Base-by-base conservation (phyloP, 1,140 invertebrate genomes). In the Orchesella cincta region DNA sequence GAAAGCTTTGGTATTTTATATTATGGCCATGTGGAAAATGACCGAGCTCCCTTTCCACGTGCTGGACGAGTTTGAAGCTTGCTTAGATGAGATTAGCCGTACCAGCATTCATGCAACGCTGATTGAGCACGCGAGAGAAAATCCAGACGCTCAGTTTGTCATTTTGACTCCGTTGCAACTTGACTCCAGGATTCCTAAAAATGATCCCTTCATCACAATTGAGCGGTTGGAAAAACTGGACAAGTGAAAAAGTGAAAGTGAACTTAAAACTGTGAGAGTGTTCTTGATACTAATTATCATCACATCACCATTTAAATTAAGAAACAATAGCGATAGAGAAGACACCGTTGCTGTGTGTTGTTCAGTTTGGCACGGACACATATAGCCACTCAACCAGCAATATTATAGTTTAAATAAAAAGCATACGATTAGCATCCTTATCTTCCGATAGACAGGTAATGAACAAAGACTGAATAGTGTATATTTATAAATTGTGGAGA, bases 21-120 rank as follows among this genome's bases (percentile, higher is more conserved):
- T 67, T 14, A 67, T 67, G 62, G 26, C 62, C 2, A 67, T 67
- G 62, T 67, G 62, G 62, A 33, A 67, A 67, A 67, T 31, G 14
- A 67, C 31, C 3, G 62, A 67, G 8, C 2, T 33, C 8, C 62
- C 62, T 2, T 67, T 67, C 31, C 31, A 31, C 62, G 12, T 29
- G 2, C 26, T 67, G 12, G 62, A 67, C 62, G 62, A 67, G 62
- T 67, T 67, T 67, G 62, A 67, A 31, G 26, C 62, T 29, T 31
- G 26, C 12, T 31, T 67, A 23, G 62, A 67, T n/a, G 28, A 57
- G 14, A 8, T 14, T 5, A 14, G 8, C 23, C 12, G 52, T 14
- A 57, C 5, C 12, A n/a, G 23, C 52, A 57, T 57, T 26, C 52
- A 57, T n/a, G 52, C 2, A 29, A 67, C 8, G 12, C 8, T 67